phyloP scores from a whole-genome alignment of 1,140 invertebrate species.

The Melitaea cinxia region DNA sequence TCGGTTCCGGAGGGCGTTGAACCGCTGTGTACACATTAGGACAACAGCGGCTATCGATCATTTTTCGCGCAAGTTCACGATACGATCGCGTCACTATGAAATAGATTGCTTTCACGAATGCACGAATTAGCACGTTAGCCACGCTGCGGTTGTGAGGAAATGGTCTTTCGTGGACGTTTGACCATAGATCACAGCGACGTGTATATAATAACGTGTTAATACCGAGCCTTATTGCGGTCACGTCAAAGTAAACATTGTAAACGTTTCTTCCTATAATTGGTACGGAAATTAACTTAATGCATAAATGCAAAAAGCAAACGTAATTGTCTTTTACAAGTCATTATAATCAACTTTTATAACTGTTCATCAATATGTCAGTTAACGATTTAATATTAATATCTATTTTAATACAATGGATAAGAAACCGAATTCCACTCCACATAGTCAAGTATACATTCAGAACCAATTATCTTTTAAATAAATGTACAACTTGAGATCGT shows the following conservation, averaged over 20 bases:
- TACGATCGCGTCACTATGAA: constrained; percentile 39
- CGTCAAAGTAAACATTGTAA: not conserved
- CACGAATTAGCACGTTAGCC: constrained; percentile 25
- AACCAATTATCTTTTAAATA: too few species aligned
- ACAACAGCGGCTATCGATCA: constrained; percentile 58
- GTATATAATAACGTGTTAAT: not conserved
- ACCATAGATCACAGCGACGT: not conserved
- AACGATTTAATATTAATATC: too few species aligned
- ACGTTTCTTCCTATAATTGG: not conserved
- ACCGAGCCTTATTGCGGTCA: not conserved
- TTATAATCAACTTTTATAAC: not conserved
- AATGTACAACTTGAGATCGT: too few species aligned
- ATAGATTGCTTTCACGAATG: constrained; percentile 32
- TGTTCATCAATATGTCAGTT: not conserved
- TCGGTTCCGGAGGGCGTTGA: constrained; percentile 63
- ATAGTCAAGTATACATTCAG: too few species aligned
- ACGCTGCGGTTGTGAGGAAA: not conserved
- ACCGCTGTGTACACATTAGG: constrained; percentile 55
- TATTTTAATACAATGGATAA: too few species aligned
- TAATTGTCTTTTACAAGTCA: not conserved
- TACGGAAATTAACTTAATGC: not conserved
- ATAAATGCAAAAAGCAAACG: not conserved
- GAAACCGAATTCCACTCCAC: too few species aligned
- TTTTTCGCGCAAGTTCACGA: constrained; percentile 54
- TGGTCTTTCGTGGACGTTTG: not conserved